Base-by-base conservation (phyloP, 2,113 vertebrate genomes). In the Tupaia chinensis region DNA sequence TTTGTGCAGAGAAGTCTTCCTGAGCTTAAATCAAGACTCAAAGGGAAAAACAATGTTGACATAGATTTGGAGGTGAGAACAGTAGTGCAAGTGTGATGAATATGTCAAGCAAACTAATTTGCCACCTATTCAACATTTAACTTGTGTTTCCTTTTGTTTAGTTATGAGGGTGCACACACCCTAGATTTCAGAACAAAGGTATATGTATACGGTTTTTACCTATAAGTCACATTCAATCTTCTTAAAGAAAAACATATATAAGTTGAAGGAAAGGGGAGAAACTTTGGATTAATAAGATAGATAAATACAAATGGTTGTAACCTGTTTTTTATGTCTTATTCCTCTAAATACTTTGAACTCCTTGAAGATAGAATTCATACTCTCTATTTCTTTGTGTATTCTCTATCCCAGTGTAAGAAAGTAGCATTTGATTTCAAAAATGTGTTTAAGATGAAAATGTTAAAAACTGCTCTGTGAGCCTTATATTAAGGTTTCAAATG, bases 231-330 rank as follows among this genome's bases (percentile, higher is more conserved):
- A 23, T 81, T 89, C n/a, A 54, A 5, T 78, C 83, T 86, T 95
- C 60, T 53, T 69, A 65, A 83, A 81, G 81, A 91, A 81, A 86
- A 91, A 84, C 29, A 76, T n/a, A 72, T 77, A 70, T 77, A 91
- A 17, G 44, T 79, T 66, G n/a, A 93, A 88, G 34, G 15, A 61
- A 89, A 93, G 22, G 5, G 9, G 19, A 53, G 15, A 60, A 66
- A 81, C 0, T 15, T 63, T 44, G 58, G 14, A 29, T 77, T 78
- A n/a, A 44, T 65, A 80, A 94, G 19, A 74, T 66, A 32, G 22
- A 91, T 23, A 80, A 69, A 85, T n/a, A 69, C 15, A 17, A 81
- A 34, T 53, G 19, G 15, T 19, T n/a, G 2, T 29, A 81, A 61
- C 23, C 23, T 16, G 25, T 60, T 82, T 78, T 27, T 68, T 76